Percentiles rank a stretch among this genome's conserved stretches.
Evolutionary conservation across 2,113 vertebrate species (phyloP).

Genomic region (Elanoides forficatus): DNA sequence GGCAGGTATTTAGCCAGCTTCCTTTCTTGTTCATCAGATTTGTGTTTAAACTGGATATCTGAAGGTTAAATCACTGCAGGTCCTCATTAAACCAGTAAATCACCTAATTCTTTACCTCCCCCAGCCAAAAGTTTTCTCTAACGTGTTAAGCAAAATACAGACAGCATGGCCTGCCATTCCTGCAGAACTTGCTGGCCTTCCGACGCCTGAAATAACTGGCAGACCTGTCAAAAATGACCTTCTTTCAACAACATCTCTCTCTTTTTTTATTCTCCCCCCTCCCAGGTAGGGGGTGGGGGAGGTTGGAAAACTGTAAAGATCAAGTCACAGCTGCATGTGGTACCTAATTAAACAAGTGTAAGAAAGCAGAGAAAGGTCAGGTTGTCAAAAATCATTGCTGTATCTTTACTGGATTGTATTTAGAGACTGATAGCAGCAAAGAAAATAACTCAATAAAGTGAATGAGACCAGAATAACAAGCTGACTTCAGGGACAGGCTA

Average conservation of each 20-base stretch:
- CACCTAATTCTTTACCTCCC: neutral
- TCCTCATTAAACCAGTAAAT: slow-evolving; percentile 22
- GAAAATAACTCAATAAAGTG: slow-evolving; percentile 77
- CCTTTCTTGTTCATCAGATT: neutral
- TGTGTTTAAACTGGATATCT: neutral
- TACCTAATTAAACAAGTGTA: slow-evolving; percentile 85
- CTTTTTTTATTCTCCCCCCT: slow-evolving; percentile 9
- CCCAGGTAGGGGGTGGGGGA: neutral
- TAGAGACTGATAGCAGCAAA: slow-evolving; percentile 76
- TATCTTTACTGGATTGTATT: slow-evolving; percentile 78
- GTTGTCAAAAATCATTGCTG: slow-evolving; percentile 80
- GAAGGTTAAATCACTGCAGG: slow-evolving; percentile 26
- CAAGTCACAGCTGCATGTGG: slow-evolving; percentile 69
- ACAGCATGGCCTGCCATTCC: neutral
- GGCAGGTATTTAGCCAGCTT: neutral
- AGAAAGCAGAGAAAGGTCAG: slow-evolving; percentile 78
- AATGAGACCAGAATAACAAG: slow-evolving; percentile 75
- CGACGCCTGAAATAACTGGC: slow-evolving; percentile 50
- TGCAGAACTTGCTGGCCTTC: slow-evolving; percentile 35
- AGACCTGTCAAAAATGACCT: slow-evolving; percentile 76
- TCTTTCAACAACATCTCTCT: slow-evolving; percentile 72
- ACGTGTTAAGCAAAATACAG: slow-evolving; percentile 55
- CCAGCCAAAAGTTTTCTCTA: slow-evolving; percentile 8
- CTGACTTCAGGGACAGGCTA: slow-evolving; percentile 19
- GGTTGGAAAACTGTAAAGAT: slow-evolving; percentile 71